These are phyloP conservation scores for Columbina picui DNA, from an alignment of 2,113 vertebrate genomes.

Conservation along the genomic window DNA sequence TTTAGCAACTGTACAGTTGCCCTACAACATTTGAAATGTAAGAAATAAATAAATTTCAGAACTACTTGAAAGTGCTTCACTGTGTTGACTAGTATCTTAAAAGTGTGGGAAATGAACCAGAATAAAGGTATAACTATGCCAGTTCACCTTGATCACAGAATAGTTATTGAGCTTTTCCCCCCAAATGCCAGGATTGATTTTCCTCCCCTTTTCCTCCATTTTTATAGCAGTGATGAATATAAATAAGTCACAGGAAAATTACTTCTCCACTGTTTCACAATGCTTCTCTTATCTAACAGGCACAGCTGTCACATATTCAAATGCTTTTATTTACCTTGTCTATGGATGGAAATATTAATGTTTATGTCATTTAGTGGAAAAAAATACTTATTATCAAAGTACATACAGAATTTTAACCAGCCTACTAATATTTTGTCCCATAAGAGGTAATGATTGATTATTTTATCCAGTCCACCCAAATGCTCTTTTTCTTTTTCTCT, in stretches of 20 bases:
- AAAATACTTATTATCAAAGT: conserved; percentile 28
- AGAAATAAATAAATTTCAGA: conserved; percentile 11
- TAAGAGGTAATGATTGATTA: neutral
- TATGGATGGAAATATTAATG: conserved; percentile 46
- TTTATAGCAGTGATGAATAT: conserved; percentile 48
- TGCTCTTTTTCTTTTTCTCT: neutral
- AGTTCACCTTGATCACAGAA: conserved; percentile 51
- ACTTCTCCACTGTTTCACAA: conserved; percentile 65
- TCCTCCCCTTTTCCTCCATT: neutral
- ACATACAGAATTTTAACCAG: conserved; percentile 44
- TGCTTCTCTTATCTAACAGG: conserved; percentile 71
- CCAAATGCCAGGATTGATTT: conserved; percentile 24
- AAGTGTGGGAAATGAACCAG: conserved; percentile 45
- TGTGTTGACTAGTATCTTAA: conserved; percentile 46
- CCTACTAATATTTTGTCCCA: neutral
- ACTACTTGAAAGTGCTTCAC: conserved; percentile 13
- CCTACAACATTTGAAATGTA: conserved; percentile 2
- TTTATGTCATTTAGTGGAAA: conserved; percentile 36
- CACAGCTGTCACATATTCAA: conserved; percentile 70
- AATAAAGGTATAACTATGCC: conserved; percentile 21
- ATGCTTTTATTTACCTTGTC: conserved; percentile 61
- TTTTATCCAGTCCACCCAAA: conserved; percentile 2
- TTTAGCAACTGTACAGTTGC: conserved; percentile 12
- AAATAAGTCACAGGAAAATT: conserved; percentile 74
- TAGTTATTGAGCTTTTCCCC: conserved; percentile 43